Evolutionary conservation across 1,140 invertebrate genomes (phyloP).

Genomic region (Apolygus lucorum): DNA sequence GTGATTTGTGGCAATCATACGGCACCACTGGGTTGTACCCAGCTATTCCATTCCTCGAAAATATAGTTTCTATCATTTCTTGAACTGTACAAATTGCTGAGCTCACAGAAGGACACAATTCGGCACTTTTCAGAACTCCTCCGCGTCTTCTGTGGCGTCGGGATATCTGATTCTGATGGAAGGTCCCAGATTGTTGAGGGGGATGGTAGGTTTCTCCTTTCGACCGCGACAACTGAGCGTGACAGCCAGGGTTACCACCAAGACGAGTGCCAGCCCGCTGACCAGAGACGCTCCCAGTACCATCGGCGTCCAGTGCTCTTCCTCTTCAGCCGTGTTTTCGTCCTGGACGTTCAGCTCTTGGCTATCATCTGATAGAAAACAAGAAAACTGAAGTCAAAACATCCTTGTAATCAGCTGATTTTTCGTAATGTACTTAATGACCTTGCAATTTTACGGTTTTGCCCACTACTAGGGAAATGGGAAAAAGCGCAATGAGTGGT

Average conservation of each 20-base stretch:
- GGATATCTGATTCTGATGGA: constrained; percentile 6
- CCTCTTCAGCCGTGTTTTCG: neutral
- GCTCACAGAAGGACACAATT: neutral
- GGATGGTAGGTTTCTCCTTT: neutral
- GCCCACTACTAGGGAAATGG: neutral
- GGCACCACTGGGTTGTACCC: neutral
- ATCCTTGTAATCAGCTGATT: neutral
- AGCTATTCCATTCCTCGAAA: neutral
- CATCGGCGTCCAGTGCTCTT: neutral
- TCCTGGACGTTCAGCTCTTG: neutral
- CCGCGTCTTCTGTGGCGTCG: neutral
- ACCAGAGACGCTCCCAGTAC: neutral
- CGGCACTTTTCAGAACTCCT: constrained; percentile 1
- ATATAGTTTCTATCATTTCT: neutral
- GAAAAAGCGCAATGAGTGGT: neutral
- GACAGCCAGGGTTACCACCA: neutral
- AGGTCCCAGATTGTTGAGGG: neutral
- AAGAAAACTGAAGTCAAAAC: neutral
- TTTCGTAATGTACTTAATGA: neutral
- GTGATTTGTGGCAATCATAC: neutral
- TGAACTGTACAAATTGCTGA: neutral
- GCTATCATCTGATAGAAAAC: neutral
- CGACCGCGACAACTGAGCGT: neutral
- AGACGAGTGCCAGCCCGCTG: neutral
- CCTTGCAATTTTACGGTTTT: neutral